Percentiles rank a stretch among this genome's conserved stretches.
Conservation (phyloP, 2,797 vertebrate genomes). For the Neomorphus geoffroyi region DNA sequence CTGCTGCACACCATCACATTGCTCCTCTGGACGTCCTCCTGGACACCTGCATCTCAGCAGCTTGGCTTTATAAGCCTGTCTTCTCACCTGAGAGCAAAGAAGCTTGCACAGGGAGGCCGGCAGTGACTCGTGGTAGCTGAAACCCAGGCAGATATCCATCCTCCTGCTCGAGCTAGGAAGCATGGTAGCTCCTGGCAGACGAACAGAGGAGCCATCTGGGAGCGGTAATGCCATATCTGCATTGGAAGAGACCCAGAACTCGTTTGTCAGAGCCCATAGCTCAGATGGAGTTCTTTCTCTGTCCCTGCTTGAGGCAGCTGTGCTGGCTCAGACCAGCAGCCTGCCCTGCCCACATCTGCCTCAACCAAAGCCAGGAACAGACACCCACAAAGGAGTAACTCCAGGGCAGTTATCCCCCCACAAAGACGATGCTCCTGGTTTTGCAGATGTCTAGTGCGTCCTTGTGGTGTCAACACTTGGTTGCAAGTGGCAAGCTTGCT, state of each 20-base stretch:
- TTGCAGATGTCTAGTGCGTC: background rate
- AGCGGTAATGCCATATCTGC: fast-evolving
- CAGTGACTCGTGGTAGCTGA: background rate
- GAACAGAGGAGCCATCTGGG: background rate
- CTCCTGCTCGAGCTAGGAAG: background rate
- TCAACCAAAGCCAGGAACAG: background rate
- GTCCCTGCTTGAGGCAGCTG: background rate
- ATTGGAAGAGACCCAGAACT: background rate
- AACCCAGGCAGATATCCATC: background rate
- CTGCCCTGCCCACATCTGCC: fast-evolving
- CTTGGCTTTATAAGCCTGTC: background rate
- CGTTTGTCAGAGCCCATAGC: background rate
- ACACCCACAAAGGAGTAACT: too few relatives aligned
- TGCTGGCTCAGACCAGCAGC: background rate
- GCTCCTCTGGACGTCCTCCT: background rate
- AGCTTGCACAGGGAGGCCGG: background rate
- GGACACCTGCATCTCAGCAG: background rate
- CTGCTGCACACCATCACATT: background rate
- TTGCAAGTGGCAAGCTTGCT: background rate
- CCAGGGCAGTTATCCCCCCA: too few relatives aligned
- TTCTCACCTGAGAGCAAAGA: background rate
- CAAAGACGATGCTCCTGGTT: fast-evolving
- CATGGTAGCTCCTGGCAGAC: background rate
- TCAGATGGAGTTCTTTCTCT: background rate
- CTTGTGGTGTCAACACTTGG: fast-evolving